Percentiles rank a stretch among this genome's conserved stretches.
phyloP scores from a whole-genome alignment of 2,797 vertebrate species.

The Coregonus sp. region DNA sequence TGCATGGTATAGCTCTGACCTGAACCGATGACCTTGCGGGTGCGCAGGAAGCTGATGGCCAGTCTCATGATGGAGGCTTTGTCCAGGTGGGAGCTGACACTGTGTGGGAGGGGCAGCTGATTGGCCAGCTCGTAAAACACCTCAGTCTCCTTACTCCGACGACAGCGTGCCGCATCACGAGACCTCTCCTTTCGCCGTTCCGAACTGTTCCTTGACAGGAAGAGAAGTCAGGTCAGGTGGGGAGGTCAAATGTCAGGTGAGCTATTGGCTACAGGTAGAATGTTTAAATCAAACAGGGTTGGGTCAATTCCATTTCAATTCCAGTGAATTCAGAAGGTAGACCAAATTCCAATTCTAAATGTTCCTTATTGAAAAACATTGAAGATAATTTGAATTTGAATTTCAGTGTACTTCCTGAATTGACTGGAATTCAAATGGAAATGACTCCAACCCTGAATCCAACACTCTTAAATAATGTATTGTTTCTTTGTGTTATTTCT shows the following conservation, averaged over 20 bases:
- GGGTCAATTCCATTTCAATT: too few relatives aligned
- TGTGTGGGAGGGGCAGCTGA: constrained; percentile 89
- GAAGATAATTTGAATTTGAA: too few relatives aligned
- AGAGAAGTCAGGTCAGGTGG: constrained; percentile 23
- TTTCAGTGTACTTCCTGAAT: too few relatives aligned
- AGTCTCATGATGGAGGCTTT: constrained; percentile 99
- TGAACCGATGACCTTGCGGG: constrained; percentile 85
- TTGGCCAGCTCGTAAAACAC: constrained; percentile 96
- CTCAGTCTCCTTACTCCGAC: constrained; percentile 95
- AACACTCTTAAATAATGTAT: background rate
- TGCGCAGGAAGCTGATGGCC: constrained; percentile 94
- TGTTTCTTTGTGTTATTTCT: background rate
- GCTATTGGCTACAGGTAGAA: background rate
- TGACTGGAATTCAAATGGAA: too few relatives aligned
- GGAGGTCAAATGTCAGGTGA: background rate
- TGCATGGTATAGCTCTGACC: constrained; percentile 58
- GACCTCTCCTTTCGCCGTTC: constrained; percentile 97
- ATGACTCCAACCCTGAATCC: too few relatives aligned
- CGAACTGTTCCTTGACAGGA: constrained; percentile 82
- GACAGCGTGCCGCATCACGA: constrained; percentile 90
- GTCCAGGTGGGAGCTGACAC: constrained; percentile 90
- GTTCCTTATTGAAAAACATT: too few relatives aligned
- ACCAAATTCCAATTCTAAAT: too few relatives aligned
- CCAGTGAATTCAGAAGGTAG: too few relatives aligned
- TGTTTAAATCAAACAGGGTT: background rate